These are phyloP conservation scores for Mirza zaza DNA, from an alignment of 2,113 vertebrate species.

Conservation along the genomic window DNA sequence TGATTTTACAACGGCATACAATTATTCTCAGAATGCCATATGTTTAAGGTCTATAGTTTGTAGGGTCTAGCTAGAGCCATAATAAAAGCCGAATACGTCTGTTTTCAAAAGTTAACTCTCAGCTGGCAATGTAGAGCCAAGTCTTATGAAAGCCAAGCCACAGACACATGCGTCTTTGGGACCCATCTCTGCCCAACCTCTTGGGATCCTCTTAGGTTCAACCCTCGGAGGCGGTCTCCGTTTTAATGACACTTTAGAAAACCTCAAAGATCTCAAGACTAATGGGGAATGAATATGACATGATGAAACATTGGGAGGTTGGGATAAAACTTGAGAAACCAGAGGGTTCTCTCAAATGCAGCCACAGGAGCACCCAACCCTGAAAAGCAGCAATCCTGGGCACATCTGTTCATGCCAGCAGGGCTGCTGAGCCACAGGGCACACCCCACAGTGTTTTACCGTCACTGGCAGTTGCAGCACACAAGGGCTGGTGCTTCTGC, in stretches of 20 bases:
- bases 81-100: not conserved
- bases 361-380: not conserved
- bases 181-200: not conserved
- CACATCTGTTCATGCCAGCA: not conserved
- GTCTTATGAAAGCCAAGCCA: not conserved
- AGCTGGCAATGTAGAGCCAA: not conserved
- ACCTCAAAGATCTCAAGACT: not conserved
- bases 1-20: not conserved
- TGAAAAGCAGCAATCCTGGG: not conserved
- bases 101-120: not conserved
- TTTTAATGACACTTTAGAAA: not conserved
- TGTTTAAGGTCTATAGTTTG: not conserved
- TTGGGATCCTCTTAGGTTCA: not conserved
- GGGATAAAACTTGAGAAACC: not conserved
- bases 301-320: rapidly evolving
- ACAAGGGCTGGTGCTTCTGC: conserved; percentile 46
- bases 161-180: rapidly evolving
- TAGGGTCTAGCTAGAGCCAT: not conserved
- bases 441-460: conserved; percentile 58
- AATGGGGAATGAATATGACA: rapidly evolving
- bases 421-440: not conserved
- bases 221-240: rapidly evolving
- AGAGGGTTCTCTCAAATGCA: not conserved
- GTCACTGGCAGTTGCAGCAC: conserved; percentile 47
- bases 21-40: rapidly evolving